phyloP scores from a whole-genome alignment of 1,140 invertebrate species.

The Apocrypta bakeri region DNA sequence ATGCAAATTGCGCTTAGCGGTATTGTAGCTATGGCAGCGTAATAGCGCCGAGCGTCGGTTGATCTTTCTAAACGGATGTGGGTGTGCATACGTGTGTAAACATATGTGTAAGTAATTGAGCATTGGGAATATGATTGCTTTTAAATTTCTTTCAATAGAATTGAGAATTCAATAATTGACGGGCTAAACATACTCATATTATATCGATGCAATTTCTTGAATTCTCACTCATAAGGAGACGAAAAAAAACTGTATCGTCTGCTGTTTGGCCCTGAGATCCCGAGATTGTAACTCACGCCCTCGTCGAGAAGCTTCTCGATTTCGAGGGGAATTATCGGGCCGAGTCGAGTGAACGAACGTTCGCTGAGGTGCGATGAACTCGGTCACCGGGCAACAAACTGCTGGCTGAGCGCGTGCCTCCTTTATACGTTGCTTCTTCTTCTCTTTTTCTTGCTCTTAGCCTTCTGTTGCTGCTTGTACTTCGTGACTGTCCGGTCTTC shows the following conservation, averaged over 20 bases:
- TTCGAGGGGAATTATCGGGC: constrained; percentile 65
- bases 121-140: too few species aligned
- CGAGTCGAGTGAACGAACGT: constrained; percentile 50
- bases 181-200: too few species aligned
- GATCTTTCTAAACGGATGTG: too few species aligned
- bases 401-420: constrained; percentile 60
- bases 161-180: too few species aligned
- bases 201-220: too few species aligned
- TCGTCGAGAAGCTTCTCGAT: constrained; percentile 70
- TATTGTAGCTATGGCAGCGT: neutral
- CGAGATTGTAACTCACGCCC: neutral
- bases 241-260: too few species aligned
- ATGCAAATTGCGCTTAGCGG: constrained; percentile 54
- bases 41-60: too few species aligned
- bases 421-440: constrained; percentile 53
- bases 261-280: neutral
- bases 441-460: constrained; percentile 16
- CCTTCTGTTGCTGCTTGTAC: neutral
- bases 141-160: too few species aligned
- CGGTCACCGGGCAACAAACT: constrained; percentile 76
- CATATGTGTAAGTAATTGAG: too few species aligned
- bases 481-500: constrained; percentile 12
- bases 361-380: constrained; percentile 71
- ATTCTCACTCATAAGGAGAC: too few species aligned
- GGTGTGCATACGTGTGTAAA: too few species aligned